Base-by-base conservation (phyloP, 1,140 invertebrate genomes). In the Drosophila lacteicornis region DNA sequence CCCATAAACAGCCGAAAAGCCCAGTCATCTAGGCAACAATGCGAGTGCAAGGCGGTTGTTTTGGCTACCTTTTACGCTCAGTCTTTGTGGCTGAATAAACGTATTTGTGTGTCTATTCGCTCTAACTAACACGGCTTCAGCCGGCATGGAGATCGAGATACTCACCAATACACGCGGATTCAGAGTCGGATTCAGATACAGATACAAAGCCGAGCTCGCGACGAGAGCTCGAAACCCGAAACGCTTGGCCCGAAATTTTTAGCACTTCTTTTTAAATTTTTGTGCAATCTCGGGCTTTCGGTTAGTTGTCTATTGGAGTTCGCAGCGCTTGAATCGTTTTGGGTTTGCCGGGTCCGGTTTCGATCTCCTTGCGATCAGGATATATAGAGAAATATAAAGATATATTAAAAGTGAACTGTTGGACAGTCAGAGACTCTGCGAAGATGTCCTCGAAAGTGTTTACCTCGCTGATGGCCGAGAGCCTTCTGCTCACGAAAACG, bases 241-340 rank as follows among this genome's bases (percentile, higher is more conserved):
- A 85, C 79, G 65, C 45, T 63, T 70, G 49, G 60, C 86, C 79
- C 80, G 88, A 90, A 79, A 80, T 56, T 78, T 88, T 90, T 91
- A 90, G 85, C 78, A 92, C 91, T 92, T 92, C 91, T 92, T 92
- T 87, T 92, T 92, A 92, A 92, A 92, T 92, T 92, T 92, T 92
- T 91, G 80, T 91, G 91, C 91, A 92, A 91, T 92, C 91, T 81
- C 75, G 61, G 81, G 74, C 56, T 78, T 84, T 86, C 62, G 75
- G 87, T 92, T 92, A 92, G 91, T 92, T 92, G 91, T 82, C 70
- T 85, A 80, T 82, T 78, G 86, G 85, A 90, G 85, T 90, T 90
- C 85, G 86, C 67, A 61, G 78, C 67, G 85, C 43, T 75, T 83
- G 51, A 79, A 19, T 78, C 83, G 59, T 63, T 78, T 50, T 58